A percentile compares a stretch with the other conserved stretches of the same genome.
Conservation (phyloP, 1,140 invertebrate species). For the Drosophila baimaii region DNA sequence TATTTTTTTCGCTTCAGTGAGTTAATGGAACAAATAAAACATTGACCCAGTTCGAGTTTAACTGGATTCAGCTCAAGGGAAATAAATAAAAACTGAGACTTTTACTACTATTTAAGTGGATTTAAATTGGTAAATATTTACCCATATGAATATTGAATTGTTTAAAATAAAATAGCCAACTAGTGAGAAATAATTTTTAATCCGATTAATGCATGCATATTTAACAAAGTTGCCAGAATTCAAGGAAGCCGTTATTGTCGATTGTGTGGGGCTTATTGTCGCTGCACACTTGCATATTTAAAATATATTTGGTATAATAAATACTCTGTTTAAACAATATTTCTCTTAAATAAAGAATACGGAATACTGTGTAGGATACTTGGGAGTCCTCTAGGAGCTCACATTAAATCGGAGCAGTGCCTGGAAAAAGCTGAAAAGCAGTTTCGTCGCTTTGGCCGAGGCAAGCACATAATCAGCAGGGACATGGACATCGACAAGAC, state of each 20-base stretch:
- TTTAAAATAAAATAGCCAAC: background rate
- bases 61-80: too few species aligned
- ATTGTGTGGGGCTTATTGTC: background rate
- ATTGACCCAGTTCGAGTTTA: background rate
- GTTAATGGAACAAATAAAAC: background rate
- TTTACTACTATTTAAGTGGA: background rate
- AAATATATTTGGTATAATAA: background rate
- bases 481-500: slow-evolving; percentile 49
- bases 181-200: background rate
- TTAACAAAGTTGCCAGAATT: background rate
- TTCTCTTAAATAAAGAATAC: slow-evolving; percentile 4
- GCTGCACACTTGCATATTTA: background rate
- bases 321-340: background rate
- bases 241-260: background rate
- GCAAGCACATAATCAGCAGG: slow-evolving; percentile 59
- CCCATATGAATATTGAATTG: background rate
- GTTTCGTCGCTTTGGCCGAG: slow-evolving; percentile 1
- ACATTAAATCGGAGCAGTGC: slow-evolving; percentile 43
- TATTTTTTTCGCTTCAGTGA: too few species aligned
- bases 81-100: background rate
- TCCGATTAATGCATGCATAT: slow-evolving; percentile 1
- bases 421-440: slow-evolving; percentile 30
- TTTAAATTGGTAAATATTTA: background rate
- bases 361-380: slow-evolving; percentile 30
- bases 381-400: slow-evolving; percentile 37